phyloP scores from a whole-genome alignment of 2,797 vertebrate genomes.

The Amphiprion clarkii region DNA sequence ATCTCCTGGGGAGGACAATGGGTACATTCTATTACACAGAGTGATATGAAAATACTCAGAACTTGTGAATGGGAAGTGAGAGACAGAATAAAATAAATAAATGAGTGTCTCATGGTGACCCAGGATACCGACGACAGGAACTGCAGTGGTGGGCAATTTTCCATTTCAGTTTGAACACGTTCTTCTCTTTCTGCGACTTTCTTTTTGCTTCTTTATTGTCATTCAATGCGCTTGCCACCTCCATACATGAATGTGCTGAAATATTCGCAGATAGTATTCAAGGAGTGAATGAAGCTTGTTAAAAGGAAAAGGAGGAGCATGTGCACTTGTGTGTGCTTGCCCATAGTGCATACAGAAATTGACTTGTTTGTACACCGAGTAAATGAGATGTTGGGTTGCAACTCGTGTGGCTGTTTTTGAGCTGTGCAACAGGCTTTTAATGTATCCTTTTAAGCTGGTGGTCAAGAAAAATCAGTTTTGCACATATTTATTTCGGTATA shows the following conservation, averaged over 20 bases:
- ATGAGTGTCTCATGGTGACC: slow-evolving; percentile 58
- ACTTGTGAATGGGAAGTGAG: slow-evolving; percentile 66
- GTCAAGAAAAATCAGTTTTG: not conserved
- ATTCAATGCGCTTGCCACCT: slow-evolving; percentile 36
- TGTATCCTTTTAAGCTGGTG: slow-evolving; percentile 5
- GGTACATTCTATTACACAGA: slow-evolving; percentile 69
- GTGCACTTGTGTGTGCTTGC: slow-evolving; percentile 13
- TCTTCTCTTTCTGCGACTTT: slow-evolving; percentile 25
- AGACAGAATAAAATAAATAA: slow-evolving; percentile 73
- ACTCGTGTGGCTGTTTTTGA: slow-evolving; percentile 8
- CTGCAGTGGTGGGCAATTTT: slow-evolving; percentile 47
- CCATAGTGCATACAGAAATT: slow-evolving; percentile 30
- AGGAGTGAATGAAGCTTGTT: slow-evolving; percentile 38
- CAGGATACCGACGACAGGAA: slow-evolving; percentile 62
- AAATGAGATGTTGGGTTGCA: slow-evolving; percentile 42
- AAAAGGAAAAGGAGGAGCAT: slow-evolving; percentile 35
- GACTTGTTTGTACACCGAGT: slow-evolving; percentile 40
- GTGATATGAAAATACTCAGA: slow-evolving; percentile 65
- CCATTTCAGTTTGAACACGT: slow-evolving; percentile 41
- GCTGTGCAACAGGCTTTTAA: slow-evolving; percentile 5
- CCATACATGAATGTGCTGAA: slow-evolving; percentile 36
- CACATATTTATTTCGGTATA: not conserved
- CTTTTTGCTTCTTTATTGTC: slow-evolving; percentile 49
- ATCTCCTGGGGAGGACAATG: slow-evolving; percentile 72
- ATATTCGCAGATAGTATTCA: slow-evolving; percentile 54